Evolutionary conservation across 2,797 vertebrate species (phyloP).

Genomic region (Otolemur crassicaudatus): DNA sequence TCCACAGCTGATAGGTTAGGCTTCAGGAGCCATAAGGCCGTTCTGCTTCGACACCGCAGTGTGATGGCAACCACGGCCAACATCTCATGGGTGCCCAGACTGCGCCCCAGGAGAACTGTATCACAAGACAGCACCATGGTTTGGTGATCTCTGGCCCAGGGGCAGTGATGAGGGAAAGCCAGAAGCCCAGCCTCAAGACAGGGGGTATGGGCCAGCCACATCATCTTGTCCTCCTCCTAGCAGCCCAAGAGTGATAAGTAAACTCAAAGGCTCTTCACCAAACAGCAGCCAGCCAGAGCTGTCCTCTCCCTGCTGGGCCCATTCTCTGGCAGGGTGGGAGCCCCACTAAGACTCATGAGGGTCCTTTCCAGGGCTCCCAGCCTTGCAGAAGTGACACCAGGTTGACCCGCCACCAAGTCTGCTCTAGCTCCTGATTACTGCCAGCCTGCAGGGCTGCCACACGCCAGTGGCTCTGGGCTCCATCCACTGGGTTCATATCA

Average conservation of each 20-base stretch:
- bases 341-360: background rate
- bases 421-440: background rate
- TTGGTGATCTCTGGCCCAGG: background rate
- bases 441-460: background rate
- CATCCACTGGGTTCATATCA: background rate
- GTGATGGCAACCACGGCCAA: too few relatives aligned
- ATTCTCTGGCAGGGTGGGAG: too few relatives aligned
- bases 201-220: background rate
- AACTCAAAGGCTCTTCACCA: background rate
- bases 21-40: fast-evolving
- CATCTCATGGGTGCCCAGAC: background rate
- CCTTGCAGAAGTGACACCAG: too few relatives aligned
- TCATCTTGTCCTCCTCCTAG: background rate
- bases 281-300: background rate
- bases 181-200: too few relatives aligned
- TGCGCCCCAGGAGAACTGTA: fast-evolving
- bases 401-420: too few relatives aligned
- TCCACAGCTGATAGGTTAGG: background rate
- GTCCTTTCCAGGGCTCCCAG: background rate
- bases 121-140: too few relatives aligned
- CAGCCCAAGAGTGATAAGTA: fast-evolving
- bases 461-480: background rate
- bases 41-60: fast-evolving
- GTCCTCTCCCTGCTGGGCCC: background rate
- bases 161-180: background rate